Base-by-base conservation (phyloP, 1,140 invertebrate species). In the Yoshiicerus persimilis region DNA sequence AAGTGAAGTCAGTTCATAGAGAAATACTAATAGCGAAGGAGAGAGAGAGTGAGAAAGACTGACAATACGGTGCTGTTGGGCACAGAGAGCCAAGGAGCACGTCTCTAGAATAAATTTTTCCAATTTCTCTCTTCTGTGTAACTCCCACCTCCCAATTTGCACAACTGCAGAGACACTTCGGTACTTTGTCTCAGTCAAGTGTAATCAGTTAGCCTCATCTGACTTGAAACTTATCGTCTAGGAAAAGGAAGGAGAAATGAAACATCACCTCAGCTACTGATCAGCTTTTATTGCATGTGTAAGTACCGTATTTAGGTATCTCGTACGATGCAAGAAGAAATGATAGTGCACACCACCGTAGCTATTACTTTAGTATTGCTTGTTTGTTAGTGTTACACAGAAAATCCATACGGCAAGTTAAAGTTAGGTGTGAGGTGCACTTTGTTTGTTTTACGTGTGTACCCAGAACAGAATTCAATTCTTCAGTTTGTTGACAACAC, bases 181-280 rank as follows among this genome's bases (percentile, higher is more conserved):
- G 75, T 38, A 80, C 75, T 80, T 80, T 80, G 75, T 80, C 30
- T 80, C 75, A 80, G 75, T 80, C 75, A 80, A 80, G 32, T 36
- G 75, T 80, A 80, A 80, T 80, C 75, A 80, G 75, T 80, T 80
- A 34, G 75, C 20, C 32, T 80, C 75, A 80, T 80, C 75, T 80
- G 75, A 80, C 75, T 80, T 23, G 34, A 23, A 80, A 80, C 75
- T n/a, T 32, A 80, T 80, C 75, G 75, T 80, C 32, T 80, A 20
- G 75, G 75, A 38, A 23, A 38, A 80, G 75, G 20, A 80, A 80
- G 34, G 75, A 80, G 75, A 80, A 80, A 80, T 80, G 75, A 80
- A 80, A 38, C 75, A 80, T 80, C 75, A 80, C 75, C 75, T 80
- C 32, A 36, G 75, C n/a, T 16, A n/a, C 75, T 80, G 75, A 80